These are phyloP conservation scores for Scomber japonicus DNA, from an alignment of 2,113 vertebrate species.

Conservation along the genomic window DNA sequence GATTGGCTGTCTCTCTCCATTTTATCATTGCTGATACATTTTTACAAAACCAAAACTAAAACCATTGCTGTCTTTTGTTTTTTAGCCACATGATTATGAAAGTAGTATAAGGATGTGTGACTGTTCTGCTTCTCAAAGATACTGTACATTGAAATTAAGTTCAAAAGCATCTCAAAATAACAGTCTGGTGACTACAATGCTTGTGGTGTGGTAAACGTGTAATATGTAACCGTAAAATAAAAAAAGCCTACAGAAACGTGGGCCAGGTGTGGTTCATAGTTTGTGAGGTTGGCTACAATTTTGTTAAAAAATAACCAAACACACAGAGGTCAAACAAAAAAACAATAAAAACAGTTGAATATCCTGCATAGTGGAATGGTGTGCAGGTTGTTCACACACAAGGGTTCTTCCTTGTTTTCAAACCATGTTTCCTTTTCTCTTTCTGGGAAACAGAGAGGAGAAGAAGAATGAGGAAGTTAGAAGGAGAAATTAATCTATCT, in stretches of 20 bases:
- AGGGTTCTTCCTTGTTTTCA: slow-evolving; percentile 32
- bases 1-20: background rate
- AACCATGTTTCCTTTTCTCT: slow-evolving; percentile 39
- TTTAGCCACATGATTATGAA: background rate
- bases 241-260: background rate
- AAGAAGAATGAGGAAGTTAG: slow-evolving; percentile 60
- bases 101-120: slow-evolving; percentile 1
- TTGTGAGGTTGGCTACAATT: background rate
- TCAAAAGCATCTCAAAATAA: background rate
- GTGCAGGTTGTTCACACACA: background rate
- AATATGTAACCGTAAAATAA: too few species aligned
- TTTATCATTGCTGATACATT: background rate
- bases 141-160: background rate
- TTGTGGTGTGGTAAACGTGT: background rate
- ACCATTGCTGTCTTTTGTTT: background rate
- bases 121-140: background rate
- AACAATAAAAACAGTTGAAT: background rate
- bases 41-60: background rate
- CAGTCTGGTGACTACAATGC: too few species aligned
- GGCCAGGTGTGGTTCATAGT: background rate
- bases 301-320: background rate
- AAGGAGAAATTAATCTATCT: background rate
- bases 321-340: background rate
- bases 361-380: too few species aligned
- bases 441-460: slow-evolving; percentile 50